Evolutionary conservation across 2,888 invertebrate species (phyloP).

Genomic region (Cantharis nigra): DNA sequence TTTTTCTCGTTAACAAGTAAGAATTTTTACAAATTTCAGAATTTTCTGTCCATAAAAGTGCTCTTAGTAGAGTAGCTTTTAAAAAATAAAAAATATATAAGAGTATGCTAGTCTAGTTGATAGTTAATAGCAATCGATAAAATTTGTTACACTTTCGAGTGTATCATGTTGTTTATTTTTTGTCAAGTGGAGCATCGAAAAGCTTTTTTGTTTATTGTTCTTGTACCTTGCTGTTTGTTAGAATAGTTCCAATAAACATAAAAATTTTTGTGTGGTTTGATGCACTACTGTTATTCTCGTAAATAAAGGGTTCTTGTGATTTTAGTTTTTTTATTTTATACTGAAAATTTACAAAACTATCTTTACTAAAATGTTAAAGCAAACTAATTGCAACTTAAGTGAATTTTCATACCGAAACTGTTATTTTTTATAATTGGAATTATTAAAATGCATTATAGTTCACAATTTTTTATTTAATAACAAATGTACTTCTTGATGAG

Average conservation of each 20-base stretch:
- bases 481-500: no score
- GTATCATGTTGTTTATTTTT: slow-evolving; percentile 17
- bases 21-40: slow-evolving; percentile 19
- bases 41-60: slow-evolving; percentile 53
- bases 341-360: no score
- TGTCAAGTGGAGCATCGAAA: slow-evolving; percentile 15
- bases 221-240: slow-evolving; percentile 13
- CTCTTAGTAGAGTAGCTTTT: slow-evolving; percentile 53
- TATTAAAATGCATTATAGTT: no score
- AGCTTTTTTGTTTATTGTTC: slow-evolving; percentile 11
- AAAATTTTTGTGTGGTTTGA: slow-evolving; percentile 9
- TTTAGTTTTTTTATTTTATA: background rate
- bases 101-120: slow-evolving; percentile 44
- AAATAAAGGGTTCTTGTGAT: slow-evolving; percentile 15
- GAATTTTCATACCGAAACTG: no score
- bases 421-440: no score
- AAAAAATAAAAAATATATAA: slow-evolving; percentile 36
- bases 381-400: no score
- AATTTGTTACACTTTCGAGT: slow-evolving; percentile 16
- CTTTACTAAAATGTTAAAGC: no score
- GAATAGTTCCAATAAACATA: slow-evolving; percentile 3
- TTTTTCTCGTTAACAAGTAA: background rate
- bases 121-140: slow-evolving; percentile 22
- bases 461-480: no score
- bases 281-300: slow-evolving; percentile 14